A percentile compares a stretch with the other conserved stretches of the same genome.
Evolutionary conservation across 2,888 invertebrate genomes (phyloP).

Genomic region (Pimpla rufipes): DNA sequence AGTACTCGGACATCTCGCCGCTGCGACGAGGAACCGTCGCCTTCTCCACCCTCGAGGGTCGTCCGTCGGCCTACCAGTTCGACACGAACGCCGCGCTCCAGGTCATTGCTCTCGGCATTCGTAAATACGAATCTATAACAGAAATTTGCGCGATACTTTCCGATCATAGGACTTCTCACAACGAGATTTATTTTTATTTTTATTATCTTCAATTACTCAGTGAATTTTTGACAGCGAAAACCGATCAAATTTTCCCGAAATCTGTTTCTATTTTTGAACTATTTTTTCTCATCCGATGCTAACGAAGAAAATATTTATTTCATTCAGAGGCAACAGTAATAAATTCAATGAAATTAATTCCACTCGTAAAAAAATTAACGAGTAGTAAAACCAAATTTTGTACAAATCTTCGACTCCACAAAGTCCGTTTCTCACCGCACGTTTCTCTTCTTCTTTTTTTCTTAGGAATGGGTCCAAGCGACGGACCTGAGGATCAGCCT

Average conservation of each 20-base stretch:
- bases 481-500: conserved; percentile 96
- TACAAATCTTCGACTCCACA: background rate
- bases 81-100: conserved; percentile 96
- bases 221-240: too few species aligned
- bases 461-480: conserved; percentile 98
- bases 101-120: conserved; percentile 86
- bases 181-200: too few species aligned
- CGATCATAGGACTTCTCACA: background rate
- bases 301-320: too few species aligned
- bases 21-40: conserved; percentile 97
- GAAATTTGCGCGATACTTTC: background rate
- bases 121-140: background rate
- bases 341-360: too few species aligned
- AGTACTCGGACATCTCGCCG: conserved; percentile 99
- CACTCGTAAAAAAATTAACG: too few species aligned
- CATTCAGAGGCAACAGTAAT: too few species aligned
- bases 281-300: too few species aligned
- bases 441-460: background rate
- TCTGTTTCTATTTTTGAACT: too few species aligned
- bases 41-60: conserved; percentile 97
- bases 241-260: too few species aligned
- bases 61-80: conserved; percentile 97
- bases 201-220: too few species aligned
- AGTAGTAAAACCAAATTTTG: too few species aligned
- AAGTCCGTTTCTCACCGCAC: background rate